phyloP scores from a whole-genome alignment of 2,888 invertebrate genomes.

The Reticulitermes lucifugus region DNA sequence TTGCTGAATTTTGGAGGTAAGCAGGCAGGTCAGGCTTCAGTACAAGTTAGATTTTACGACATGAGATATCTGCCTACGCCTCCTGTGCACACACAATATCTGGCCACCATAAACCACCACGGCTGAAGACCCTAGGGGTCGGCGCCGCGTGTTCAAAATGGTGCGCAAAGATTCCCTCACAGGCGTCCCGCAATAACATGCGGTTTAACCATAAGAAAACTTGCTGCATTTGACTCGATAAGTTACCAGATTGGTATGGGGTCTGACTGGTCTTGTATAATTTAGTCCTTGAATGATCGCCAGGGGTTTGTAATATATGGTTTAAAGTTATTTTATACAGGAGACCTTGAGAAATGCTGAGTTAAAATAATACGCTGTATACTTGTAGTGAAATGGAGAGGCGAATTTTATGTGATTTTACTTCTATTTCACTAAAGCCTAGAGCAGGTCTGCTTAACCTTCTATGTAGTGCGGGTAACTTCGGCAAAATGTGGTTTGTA shows the following conservation, averaged over 20 bases:
- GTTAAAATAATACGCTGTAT: neutral
- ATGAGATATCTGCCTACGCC: conserved; percentile 3
- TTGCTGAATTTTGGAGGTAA: too few species aligned
- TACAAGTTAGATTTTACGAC: neutral
- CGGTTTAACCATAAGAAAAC: neutral
- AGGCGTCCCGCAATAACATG: neutral
- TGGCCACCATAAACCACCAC: conserved; percentile 19
- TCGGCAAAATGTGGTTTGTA: too few species aligned
- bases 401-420: too few species aligned
- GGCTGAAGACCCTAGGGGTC: neutral
- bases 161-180: neutral
- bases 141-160: conserved; percentile 18
- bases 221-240: neutral
- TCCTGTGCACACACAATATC: conserved; percentile 3
- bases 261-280: neutral
- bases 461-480: too few species aligned
- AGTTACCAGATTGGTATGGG: neutral
- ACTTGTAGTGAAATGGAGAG: neutral
- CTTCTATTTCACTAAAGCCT: too few species aligned
- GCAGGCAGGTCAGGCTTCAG: neutral
- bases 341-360: neutral
- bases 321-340: neutral
- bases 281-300: neutral
- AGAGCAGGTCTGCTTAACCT: too few species aligned
- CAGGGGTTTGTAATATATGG: neutral